Evolutionary conservation across 2,888 invertebrate genomes (phyloP).

Genomic region (Pristionchus mayeri): DNA sequence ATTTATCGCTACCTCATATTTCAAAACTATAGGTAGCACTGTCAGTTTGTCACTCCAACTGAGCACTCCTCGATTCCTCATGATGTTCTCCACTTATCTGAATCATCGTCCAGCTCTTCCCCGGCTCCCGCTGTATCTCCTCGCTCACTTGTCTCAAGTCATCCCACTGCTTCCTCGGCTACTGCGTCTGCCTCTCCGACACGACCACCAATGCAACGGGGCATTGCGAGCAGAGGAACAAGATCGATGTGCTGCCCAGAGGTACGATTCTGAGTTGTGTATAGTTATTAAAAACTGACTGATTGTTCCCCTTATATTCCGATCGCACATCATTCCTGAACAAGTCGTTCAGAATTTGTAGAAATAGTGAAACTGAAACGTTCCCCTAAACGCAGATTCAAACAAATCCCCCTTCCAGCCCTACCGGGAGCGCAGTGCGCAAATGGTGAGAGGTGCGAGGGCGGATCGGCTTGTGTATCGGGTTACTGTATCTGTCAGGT

Average conservation of each 20-base stretch:
- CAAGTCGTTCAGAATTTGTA: no score
- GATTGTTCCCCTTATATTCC: no score
- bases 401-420: conserved; percentile 51
- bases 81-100: no score
- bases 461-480: conserved; percentile 51
- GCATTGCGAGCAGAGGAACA: conserved; percentile 54
- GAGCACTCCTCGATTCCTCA: no score
- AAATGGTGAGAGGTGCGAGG: conserved; percentile 49
- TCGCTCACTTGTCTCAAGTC: background rate
- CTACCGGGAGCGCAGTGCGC: conserved; percentile 53
- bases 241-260: conserved; percentile 41
- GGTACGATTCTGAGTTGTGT: conserved; percentile 8
- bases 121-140: conserved; percentile 43
- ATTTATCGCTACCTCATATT: no score
- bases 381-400: no score
- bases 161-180: conserved; percentile 45
- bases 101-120: conserved; percentile 44
- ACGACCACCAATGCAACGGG: conserved; percentile 64
- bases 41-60: no score
- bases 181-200: conserved; percentile 28
- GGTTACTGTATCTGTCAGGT: conserved; percentile 52
- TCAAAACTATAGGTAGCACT: no score
- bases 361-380: no score
- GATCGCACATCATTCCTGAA: no score
- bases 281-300: no score